phyloP scores from a whole-genome alignment of 1,140 invertebrate genomes.

The Prorops nasuta region DNA sequence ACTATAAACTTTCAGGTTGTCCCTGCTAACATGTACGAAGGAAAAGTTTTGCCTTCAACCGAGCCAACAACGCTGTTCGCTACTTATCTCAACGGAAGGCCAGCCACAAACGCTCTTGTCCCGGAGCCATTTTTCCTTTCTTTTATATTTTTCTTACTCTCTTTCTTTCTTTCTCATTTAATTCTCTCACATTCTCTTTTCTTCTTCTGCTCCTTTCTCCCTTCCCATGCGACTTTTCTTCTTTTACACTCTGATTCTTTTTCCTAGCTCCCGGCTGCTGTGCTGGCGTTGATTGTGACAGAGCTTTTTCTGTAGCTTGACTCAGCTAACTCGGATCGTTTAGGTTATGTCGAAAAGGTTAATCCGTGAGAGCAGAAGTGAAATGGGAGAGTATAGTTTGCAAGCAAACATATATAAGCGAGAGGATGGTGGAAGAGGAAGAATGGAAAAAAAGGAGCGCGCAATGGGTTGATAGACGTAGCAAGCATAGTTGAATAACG shows the following conservation, averaged over 20 bases:
- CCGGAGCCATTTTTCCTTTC: background rate
- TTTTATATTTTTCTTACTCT: background rate
- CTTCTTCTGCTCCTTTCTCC: background rate
- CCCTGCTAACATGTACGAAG: too few relatives aligned
- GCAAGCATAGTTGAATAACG: too few relatives aligned
- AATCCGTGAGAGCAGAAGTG: too few relatives aligned
- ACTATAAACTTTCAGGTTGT: too few relatives aligned
- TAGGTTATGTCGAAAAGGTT: slow-evolving; percentile 24
- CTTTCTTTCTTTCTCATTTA: slow-evolving; percentile 2
- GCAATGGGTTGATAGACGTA: background rate
- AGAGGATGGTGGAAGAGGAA: background rate
- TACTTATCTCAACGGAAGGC: slow-evolving; percentile 1
- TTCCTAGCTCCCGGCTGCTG: too few relatives aligned
- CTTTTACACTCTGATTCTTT: too few relatives aligned
- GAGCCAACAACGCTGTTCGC: slow-evolving; percentile 11
- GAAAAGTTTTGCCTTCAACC: too few relatives aligned
- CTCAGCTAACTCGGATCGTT: slow-evolving; percentile 27
- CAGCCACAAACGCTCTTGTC: slow-evolving; percentile 16
- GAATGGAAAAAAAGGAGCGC: background rate
- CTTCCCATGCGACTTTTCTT: too few relatives aligned
- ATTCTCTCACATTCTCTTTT: slow-evolving; percentile 1
- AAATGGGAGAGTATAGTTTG: too few relatives aligned
- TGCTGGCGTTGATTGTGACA: slow-evolving; percentile 32
- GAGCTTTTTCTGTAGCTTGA: slow-evolving; percentile 25
- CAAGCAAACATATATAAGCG: too few relatives aligned